These are phyloP conservation scores for Leuciscus waleckii DNA, from an alignment of 2,797 vertebrate species.

Conservation along the genomic window DNA sequence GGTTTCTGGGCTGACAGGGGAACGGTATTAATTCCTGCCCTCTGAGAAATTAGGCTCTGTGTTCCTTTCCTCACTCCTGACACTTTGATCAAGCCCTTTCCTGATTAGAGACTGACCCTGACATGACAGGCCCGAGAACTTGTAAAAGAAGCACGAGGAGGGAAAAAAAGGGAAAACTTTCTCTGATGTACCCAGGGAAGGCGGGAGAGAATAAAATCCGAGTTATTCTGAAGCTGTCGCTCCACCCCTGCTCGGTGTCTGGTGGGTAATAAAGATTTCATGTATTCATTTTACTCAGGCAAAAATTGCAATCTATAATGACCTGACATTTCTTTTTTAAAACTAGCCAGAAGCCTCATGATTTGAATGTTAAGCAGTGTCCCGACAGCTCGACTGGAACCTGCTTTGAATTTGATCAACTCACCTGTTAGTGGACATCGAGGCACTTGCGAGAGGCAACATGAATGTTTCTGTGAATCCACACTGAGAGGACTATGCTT, in stretches of 20 bases:
- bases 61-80: slow-evolving; percentile 68
- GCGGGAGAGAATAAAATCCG: slow-evolving; percentile 68
- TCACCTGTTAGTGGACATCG: slow-evolving; percentile 50
- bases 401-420: slow-evolving; percentile 68
- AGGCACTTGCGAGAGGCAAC: not conserved
- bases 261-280: slow-evolving; percentile 88
- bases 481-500: slow-evolving; percentile 2
- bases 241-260: slow-evolving; percentile 74
- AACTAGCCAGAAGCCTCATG: slow-evolving; percentile 77
- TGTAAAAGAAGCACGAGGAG: slow-evolving; percentile 66
- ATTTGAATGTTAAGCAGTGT: slow-evolving; percentile 81
- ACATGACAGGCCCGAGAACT: slow-evolving; percentile 75
- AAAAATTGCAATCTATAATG: slow-evolving; percentile 85
- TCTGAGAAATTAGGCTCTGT: slow-evolving; percentile 74
- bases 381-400: slow-evolving; percentile 63
- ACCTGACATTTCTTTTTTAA: slow-evolving; percentile 83
- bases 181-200: slow-evolving; percentile 74
- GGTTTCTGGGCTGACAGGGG: slow-evolving; percentile 66
- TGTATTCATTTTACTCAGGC: slow-evolving; percentile 82
- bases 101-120: slow-evolving; percentile 82
- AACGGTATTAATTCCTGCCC: slow-evolving; percentile 73
- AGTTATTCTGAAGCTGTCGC: slow-evolving; percentile 79
- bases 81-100: slow-evolving; percentile 81
- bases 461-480: slow-evolving; percentile 8
- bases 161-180: slow-evolving; percentile 22